Base-by-base conservation (phyloP, 2,797 vertebrate genomes). In the Poeciliopsis gracilis region DNA sequence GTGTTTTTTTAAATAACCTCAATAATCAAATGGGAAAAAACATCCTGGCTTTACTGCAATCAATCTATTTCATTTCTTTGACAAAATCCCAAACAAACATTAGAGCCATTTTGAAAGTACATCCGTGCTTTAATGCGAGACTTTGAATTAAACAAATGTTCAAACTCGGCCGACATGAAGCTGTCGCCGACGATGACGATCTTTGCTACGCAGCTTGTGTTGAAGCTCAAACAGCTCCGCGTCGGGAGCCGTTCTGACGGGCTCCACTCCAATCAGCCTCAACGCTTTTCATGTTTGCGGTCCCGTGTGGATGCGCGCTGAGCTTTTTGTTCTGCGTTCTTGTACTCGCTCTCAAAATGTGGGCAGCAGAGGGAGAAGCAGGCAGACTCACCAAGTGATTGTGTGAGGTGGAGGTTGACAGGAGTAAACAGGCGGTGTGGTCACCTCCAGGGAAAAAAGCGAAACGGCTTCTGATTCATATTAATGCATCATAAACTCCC, bases 401-500 rank as follows among this genome's bases (percentile, higher is more conserved):
- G 83, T 77, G 77, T 51, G 20, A 55, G 46, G 79, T 82, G n/a
- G 78, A 47, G 61, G 81, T 49, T 83, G 82, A 69, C 66, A 78
- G 67, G 41, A 59, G 63, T 77, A 77, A 77, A 67, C 70, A 47
- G 43, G 61, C 76, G 41, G 69, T 45, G 43, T 78, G 85, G 80
- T 76, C 25, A 30, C 80, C 85, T 84, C 79, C 78, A 73, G 82
- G 85, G 74, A 90, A 87, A 25, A 11, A 38, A 38, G 4, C 80
- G 81, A 83, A 85, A 74, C 9, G 10, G 75, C 75, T 89, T 69
- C 74, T 80, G 75, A 82, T 69, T 66, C 18, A 23, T 23, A 38
- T 38, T 38, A 77, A 69, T 8, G 74, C 69, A 76, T 76, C 91
- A 91, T 89, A 90, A 90, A 90, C 81, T 81, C 72, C 80, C 72